Percentiles rank a stretch among this genome's conserved stretches.
Conservation (phyloP, 1,140 invertebrate genomes). For the Trichonephila clavipes region DNA sequence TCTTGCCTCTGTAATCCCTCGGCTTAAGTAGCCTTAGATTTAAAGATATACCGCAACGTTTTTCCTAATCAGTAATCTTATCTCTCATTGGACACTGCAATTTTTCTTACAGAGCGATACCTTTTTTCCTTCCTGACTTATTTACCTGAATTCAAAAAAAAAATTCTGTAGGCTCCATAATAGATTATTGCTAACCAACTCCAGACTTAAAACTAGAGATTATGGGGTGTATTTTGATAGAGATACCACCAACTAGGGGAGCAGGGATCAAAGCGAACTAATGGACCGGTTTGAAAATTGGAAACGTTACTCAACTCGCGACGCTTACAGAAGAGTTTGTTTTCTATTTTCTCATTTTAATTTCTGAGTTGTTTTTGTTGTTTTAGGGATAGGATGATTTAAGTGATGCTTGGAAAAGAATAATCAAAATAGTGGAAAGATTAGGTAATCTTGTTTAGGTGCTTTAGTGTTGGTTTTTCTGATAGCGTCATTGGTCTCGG, state of each 20-base stretch:
- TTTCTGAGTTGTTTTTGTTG: background rate
- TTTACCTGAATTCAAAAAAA: no score
- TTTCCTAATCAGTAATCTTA: background rate
- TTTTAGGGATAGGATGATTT: background rate
- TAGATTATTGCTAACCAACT: no score
- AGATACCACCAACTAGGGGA: background rate
- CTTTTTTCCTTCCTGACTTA: background rate
- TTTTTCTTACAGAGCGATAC: background rate
- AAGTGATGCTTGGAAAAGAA: background rate
- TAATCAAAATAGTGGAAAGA: slow-evolving; percentile 16
- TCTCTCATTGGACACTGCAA: background rate
- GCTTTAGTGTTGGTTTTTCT: background rate
- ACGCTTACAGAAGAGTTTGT: background rate
- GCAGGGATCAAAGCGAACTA: background rate
- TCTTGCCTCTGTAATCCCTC: background rate
- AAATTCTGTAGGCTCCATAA: no score
- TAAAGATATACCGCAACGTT: background rate
- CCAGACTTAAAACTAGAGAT: no score
- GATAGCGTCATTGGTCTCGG: background rate
- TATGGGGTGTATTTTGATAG: no score
- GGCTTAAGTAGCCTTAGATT: background rate
- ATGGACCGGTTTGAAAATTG: background rate
- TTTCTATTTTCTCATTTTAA: background rate
- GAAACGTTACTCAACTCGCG: background rate
- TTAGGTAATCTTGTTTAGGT: background rate